phyloP scores from a whole-genome alignment of 2,797 vertebrate genomes.

The Pseudochaenichthys georgianus region DNA sequence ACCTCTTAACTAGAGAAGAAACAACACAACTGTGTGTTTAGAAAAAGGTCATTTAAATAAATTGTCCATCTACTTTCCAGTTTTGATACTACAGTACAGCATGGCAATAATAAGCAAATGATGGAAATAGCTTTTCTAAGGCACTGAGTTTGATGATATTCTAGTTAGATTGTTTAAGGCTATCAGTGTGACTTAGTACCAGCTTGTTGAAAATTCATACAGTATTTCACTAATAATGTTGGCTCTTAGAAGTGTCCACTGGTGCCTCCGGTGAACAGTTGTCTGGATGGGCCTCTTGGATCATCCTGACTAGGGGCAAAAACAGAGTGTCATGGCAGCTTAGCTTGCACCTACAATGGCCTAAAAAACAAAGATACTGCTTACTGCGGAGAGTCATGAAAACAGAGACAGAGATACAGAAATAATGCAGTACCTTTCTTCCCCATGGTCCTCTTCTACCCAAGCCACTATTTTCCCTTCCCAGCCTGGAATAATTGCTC shows the following conservation, averaged over 20 bases:
- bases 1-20: constrained; percentile 13
- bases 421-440: constrained; percentile 81
- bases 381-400: not conserved
- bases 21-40: constrained; percentile 27
- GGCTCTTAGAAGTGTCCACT: constrained; percentile 18
- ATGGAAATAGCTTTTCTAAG: constrained; percentile 48
- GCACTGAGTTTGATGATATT: constrained; percentile 48
- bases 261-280: constrained; percentile 17
- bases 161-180: not conserved
- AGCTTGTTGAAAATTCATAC: constrained; percentile 19
- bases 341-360: constrained; percentile 58
- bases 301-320: constrained; percentile 19
- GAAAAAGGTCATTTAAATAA: not conserved
- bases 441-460: constrained; percentile 92
- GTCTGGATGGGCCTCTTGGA: constrained; percentile 31
- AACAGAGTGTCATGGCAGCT: not conserved
- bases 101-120: constrained; percentile 8
- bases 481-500: constrained; percentile 94
- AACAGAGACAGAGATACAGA: not conserved
- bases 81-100: constrained; percentile 23
- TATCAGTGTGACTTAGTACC: not conserved
- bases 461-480: constrained; percentile 97
- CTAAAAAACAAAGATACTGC: constrained; percentile 38
- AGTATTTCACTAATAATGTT: constrained; percentile 13
- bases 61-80: not conserved